These are phyloP conservation scores for Nothura maculosa DNA, from an alignment of 2,797 vertebrate species.

Conservation along the genomic window DNA sequence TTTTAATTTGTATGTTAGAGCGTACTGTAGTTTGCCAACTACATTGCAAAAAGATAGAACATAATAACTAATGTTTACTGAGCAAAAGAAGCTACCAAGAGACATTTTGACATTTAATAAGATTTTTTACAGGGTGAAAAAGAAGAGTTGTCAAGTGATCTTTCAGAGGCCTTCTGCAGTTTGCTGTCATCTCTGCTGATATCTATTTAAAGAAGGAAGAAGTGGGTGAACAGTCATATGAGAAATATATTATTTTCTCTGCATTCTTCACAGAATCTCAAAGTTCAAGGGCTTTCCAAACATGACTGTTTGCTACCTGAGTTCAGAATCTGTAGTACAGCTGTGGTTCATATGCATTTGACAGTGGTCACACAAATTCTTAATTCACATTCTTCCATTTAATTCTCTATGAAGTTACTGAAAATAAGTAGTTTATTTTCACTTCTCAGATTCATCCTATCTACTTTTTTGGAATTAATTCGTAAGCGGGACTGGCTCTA, in stretches of 20 bases:
- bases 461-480: neutral
- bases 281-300: conserved; percentile 34
- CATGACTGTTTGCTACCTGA: neutral
- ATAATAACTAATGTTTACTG: neutral
- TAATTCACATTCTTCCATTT: neutral
- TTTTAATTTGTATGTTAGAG: neutral
- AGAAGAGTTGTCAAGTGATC: neutral
- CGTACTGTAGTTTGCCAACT: neutral
- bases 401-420: neutral
- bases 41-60: neutral
- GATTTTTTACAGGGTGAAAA: neutral
- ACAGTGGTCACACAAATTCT: neutral
- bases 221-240: neutral
- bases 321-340: conserved; percentile 10
- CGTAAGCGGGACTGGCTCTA: neutral
- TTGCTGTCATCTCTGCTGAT: neutral
- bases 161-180: neutral
- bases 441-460: neutral
- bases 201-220: neutral
- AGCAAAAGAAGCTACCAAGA: neutral
- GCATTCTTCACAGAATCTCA: neutral
- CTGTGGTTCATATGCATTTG: neutral
- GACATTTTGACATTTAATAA: neutral
- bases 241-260: neutral
- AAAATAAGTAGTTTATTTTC: conserved; percentile 12